Conservation (phyloP, 2,113 vertebrate genomes). For the Orthonyx spaldingii region DNA sequence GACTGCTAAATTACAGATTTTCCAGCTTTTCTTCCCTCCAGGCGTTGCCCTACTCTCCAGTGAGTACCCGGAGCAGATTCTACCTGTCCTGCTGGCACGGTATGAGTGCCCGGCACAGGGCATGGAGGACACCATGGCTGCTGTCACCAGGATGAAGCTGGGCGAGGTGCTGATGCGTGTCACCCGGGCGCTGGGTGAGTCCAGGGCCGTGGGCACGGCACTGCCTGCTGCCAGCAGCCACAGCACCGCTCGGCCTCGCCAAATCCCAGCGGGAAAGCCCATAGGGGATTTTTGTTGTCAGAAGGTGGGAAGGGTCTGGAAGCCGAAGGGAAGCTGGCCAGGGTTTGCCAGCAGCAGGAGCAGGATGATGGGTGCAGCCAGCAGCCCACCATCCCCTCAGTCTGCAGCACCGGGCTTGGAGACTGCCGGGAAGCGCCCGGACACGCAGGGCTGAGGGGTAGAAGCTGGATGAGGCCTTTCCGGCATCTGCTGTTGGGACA, state of each 20-base stretch:
- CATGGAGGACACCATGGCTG: not conserved
- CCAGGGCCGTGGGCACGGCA: fast-evolving
- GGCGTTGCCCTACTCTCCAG: slow-evolving; percentile 83
- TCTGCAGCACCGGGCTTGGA: fast-evolving
- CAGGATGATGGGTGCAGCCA: fast-evolving
- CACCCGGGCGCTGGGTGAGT: slow-evolving; percentile 86
- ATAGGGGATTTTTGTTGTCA: not conserved
- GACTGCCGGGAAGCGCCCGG: not conserved
- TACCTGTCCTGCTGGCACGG: slow-evolving; percentile 78
- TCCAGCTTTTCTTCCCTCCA: slow-evolving; percentile 33
- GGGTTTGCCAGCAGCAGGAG: not conserved
- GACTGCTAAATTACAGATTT: not conserved
- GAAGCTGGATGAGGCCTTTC: slow-evolving; percentile 19
- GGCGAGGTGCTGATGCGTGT: slow-evolving; percentile 92
- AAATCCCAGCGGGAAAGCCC: not conserved
- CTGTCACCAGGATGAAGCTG: slow-evolving; percentile 87
- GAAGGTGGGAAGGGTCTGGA: not conserved
- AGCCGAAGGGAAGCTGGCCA: fast-evolving
- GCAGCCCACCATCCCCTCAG: not conserved
- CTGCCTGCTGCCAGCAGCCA: fast-evolving
- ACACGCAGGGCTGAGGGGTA: not conserved
- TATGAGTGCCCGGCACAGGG: slow-evolving; percentile 56
- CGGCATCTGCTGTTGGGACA: not conserved
- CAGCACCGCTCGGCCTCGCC: fast-evolving
- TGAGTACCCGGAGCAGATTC: slow-evolving; percentile 78